Percentiles rank a stretch among this genome's conserved stretches.
Evolutionary conservation across 2,888 invertebrate species (phyloP).

Genomic region (Scaptodrosophila latifasciaeformis): DNA sequence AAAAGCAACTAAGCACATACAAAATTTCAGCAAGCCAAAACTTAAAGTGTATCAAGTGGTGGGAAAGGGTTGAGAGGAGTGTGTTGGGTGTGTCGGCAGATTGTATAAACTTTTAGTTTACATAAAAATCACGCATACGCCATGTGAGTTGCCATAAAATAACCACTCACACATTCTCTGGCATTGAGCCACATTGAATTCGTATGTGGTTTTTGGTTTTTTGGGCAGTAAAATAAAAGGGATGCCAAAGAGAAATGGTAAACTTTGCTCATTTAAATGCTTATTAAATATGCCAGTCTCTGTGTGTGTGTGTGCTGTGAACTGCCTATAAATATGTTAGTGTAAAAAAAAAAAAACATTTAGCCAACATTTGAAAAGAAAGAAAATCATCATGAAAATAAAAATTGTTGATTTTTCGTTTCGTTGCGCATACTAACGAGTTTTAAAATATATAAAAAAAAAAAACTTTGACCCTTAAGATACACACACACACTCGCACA

Average conservation of each 20-base stretch:
- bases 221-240: conserved; percentile 3
- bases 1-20: no score
- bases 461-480: conserved; percentile 30
- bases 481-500: conserved; percentile 14
- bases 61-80: no score
- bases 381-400: conserved; percentile 47
- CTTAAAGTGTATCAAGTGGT: no score
- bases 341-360: neutral
- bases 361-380: neutral
- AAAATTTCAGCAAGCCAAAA: no score
- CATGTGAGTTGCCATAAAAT: conserved; percentile 23
- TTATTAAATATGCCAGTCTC: conserved; percentile 50
- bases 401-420: conserved; percentile 68
- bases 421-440: conserved; percentile 68
- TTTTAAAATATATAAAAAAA: conserved; percentile 25
- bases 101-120: conserved; percentile 21
- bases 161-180: conserved; percentile 26
- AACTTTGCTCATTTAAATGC: conserved; percentile 63
- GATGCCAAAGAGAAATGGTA: no score
- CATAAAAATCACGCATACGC: conserved; percentile 43
- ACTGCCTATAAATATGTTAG: neutral
- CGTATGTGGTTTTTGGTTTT: conserved; percentile 10
- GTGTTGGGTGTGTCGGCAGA: no score
- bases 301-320: neutral
- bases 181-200: conserved; percentile 25